Evolutionary conservation across 2,113 vertebrate species (phyloP).

Genomic region (Ia io): DNA sequence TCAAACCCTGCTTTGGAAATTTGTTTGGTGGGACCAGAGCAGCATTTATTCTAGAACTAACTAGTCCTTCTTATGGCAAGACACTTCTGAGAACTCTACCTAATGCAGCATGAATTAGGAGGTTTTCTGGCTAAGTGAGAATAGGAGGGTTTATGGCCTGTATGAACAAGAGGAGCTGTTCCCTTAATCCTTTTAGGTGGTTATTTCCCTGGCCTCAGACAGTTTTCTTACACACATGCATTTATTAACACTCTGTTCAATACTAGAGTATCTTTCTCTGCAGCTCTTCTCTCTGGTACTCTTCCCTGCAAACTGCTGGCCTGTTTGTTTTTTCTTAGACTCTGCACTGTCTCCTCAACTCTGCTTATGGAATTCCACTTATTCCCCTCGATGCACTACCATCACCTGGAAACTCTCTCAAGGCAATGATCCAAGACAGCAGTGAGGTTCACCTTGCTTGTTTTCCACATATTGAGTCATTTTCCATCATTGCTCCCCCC

Average conservation of each 20-base stretch:
- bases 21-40: background rate
- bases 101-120: background rate
- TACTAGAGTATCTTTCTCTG: background rate
- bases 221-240: background rate
- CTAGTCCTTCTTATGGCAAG: background rate
- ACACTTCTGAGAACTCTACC: background rate
- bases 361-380: background rate
- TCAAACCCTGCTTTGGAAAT: background rate
- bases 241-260: background rate
- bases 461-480: background rate
- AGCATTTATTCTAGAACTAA: background rate
- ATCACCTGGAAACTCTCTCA: background rate
- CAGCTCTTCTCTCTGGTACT: background rate
- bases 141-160: background rate
- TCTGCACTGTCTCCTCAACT: background rate
- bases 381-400: accelerated
- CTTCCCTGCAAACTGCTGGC: background rate
- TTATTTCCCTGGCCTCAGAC: background rate
- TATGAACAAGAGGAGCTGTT: background rate
- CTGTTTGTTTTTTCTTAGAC: background rate
- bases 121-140: background rate
- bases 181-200: background rate
- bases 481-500: background rate
- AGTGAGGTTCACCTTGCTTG: background rate
- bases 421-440: background rate